Percentiles rank a stretch among this genome's conserved stretches.
Evolutionary conservation across 2,888 invertebrate genomes (phyloP).

Genomic region (Carterocephalus palaemon): DNA sequence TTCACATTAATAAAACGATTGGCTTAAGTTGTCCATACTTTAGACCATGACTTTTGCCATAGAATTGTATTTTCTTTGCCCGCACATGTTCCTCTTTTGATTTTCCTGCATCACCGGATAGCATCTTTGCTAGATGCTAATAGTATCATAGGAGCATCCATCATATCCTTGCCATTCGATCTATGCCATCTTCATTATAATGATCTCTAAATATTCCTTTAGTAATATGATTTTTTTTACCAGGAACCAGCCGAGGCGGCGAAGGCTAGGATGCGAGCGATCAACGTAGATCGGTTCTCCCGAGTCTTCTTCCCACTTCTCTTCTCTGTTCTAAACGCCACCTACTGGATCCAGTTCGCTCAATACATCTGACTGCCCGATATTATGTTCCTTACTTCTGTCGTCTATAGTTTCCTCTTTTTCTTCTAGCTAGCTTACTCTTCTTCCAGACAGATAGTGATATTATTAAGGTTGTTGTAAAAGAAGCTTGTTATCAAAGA

Average conservation of each 20-base stretch:
- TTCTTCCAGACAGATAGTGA: conserved; percentile 4
- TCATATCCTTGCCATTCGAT: too few species aligned
- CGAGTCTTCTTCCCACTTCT: conserved; percentile 93
- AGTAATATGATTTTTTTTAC: too few species aligned
- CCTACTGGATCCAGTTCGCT: conserved; percentile 91
- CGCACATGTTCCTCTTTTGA: too few species aligned
- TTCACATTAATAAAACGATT: too few species aligned
- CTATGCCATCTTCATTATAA: background rate
- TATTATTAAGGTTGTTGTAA: background rate
- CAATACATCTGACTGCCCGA: conserved; percentile 66
- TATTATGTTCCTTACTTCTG: conserved; percentile 10
- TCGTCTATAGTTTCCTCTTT: conserved; percentile 1
- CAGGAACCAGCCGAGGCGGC: conserved; percentile 71
- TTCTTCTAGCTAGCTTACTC: conserved; percentile 11
- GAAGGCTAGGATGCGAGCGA: conserved; percentile 75
- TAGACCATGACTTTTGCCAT: too few species aligned
- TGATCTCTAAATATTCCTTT: background rate
- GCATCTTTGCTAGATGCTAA: background rate
- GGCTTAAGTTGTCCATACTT: too few species aligned
- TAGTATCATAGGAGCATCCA: background rate
- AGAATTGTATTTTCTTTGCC: too few species aligned
- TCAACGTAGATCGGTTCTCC: conserved; percentile 92
- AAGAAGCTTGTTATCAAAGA: too few species aligned
- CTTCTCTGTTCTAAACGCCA: conserved; percentile 91
- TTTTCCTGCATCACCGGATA: background rate